Percentiles rank a stretch among this genome's conserved stretches.
These are phyloP conservation scores for Mastacembelus armatus DNA, from an alignment of 2,797 vertebrate species.

Conservation along the genomic window DNA sequence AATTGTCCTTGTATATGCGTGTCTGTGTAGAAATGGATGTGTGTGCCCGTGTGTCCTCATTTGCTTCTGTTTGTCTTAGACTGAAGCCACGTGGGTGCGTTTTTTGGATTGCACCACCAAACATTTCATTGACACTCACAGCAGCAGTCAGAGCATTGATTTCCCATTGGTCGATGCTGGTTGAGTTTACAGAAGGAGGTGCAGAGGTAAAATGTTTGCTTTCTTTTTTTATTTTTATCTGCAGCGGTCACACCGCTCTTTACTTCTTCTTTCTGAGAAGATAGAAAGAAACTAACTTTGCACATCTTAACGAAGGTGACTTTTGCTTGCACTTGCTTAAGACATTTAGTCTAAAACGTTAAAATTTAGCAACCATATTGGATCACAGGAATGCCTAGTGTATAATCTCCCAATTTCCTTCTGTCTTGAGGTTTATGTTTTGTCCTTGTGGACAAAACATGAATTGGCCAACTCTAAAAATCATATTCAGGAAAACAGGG, in stretches of 20 bases:
- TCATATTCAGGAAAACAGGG: too few relatives aligned
- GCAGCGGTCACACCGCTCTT: constrained; percentile 18
- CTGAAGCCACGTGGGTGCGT: constrained; percentile 55
- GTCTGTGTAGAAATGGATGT: constrained; percentile 7
- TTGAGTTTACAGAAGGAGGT: constrained; percentile 71
- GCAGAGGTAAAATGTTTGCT: constrained; percentile 56
- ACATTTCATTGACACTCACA: constrained; percentile 71
- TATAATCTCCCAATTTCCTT: too few relatives aligned
- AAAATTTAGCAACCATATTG: not conserved
- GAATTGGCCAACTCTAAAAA: too few relatives aligned
- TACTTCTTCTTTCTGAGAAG: constrained; percentile 23
- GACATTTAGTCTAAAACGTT: not conserved
- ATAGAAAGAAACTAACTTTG: constrained; percentile 21
- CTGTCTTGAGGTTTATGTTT: too few relatives aligned
- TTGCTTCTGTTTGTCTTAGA: constrained; percentile 55
- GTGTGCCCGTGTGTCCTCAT: constrained; percentile 32
- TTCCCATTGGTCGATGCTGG: constrained; percentile 76
- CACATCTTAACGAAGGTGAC: not conserved
- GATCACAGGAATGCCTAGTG: not conserved
- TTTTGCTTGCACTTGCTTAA: not conserved
- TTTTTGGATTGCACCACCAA: constrained; percentile 60
- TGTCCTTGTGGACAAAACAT: too few relatives aligned
- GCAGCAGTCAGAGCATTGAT: constrained; percentile 77
- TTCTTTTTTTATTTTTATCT: not conserved
- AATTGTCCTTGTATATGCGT: constrained; percentile 40